Conservation (phyloP, 2,797 vertebrate genomes). For the Protosalanx chinensis region DNA sequence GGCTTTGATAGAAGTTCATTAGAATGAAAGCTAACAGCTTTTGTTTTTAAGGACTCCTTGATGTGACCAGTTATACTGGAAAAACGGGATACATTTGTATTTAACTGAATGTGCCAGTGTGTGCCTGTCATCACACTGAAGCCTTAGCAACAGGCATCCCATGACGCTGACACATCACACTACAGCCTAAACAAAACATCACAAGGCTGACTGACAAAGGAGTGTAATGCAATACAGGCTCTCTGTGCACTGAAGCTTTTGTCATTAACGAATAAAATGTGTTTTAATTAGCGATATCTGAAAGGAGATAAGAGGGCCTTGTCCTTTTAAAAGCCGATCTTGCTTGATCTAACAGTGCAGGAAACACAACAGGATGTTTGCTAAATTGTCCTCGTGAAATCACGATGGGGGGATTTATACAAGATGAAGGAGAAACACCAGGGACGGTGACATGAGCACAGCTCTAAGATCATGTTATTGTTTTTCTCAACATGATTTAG, state of each 20-base stretch:
- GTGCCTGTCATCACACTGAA: conserved; percentile 13
- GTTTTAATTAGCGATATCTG: conserved; percentile 14
- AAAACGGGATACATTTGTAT: conserved; percentile 13
- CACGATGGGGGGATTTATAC: not conserved
- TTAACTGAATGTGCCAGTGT: conserved; percentile 9
- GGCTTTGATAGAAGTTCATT: conserved; percentile 46
- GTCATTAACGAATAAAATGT: conserved; percentile 19
- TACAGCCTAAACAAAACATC: conserved; percentile 24
- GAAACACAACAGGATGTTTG: conserved; percentile 17
- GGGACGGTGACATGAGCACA: not conserved
- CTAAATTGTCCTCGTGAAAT: conserved; percentile 13
- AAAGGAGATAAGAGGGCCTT: conserved; percentile 14
- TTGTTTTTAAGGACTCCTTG: conserved; percentile 38
- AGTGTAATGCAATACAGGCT: conserved; percentile 2
- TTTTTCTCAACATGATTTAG: not conserved
- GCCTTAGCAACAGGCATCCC: conserved; percentile 14
- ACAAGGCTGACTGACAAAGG: not conserved
- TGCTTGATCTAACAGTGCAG: not conserved
- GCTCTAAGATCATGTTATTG: not conserved
- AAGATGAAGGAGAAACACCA: conserved; percentile 4
- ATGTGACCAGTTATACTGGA: conserved; percentile 35
- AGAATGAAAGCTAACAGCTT: conserved; percentile 42
- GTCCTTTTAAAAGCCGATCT: conserved; percentile 13
- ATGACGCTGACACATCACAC: conserved; percentile 6
- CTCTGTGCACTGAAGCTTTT: not conserved